Percentiles rank a stretch among this genome's conserved stretches.
Evolutionary conservation across 2,797 vertebrate species (phyloP).

Genomic region (Pachyuromys duprasi): DNA sequence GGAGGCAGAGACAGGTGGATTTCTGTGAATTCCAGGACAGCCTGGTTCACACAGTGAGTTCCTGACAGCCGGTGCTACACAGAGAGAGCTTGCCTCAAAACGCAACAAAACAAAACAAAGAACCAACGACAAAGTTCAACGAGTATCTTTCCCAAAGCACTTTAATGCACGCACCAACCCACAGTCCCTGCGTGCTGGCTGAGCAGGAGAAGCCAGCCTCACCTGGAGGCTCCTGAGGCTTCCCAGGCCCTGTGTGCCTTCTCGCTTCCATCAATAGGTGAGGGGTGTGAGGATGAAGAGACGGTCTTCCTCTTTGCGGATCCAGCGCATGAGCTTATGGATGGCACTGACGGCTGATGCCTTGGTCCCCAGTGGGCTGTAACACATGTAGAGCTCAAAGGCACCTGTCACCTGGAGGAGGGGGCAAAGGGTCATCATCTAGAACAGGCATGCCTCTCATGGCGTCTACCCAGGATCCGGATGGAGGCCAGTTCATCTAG

Average conservation of each 20-base stretch:
- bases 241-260: background rate
- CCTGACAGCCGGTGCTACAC: background rate
- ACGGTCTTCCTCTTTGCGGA: slow-evolving; percentile 97
- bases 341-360: slow-evolving; percentile 91
- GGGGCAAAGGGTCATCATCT: slow-evolving; percentile 53
- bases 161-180: slow-evolving; percentile 73
- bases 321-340: slow-evolving; percentile 98
- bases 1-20: background rate
- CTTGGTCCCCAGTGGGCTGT: slow-evolving; percentile 97
- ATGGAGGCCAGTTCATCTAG: background rate
- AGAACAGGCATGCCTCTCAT: background rate
- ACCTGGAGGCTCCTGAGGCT: slow-evolving; percentile 37
- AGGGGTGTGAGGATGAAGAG: slow-evolving; percentile 98
- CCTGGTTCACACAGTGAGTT: background rate
- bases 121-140: background rate
- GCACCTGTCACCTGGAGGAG: slow-evolving; percentile 95
- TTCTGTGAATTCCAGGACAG: background rate
- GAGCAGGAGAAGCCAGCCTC: slow-evolving; percentile 36
- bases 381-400: slow-evolving; percentile 98
- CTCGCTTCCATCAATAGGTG: slow-evolving; percentile 91
- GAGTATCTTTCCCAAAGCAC: slow-evolving; percentile 65
- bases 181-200: slow-evolving; percentile 56
- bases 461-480: background rate
- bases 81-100: background rate
- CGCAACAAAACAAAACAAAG: background rate